Evolutionary conservation across 2,797 vertebrate genomes (phyloP).

Genomic region (Microchirus variegatus): DNA sequence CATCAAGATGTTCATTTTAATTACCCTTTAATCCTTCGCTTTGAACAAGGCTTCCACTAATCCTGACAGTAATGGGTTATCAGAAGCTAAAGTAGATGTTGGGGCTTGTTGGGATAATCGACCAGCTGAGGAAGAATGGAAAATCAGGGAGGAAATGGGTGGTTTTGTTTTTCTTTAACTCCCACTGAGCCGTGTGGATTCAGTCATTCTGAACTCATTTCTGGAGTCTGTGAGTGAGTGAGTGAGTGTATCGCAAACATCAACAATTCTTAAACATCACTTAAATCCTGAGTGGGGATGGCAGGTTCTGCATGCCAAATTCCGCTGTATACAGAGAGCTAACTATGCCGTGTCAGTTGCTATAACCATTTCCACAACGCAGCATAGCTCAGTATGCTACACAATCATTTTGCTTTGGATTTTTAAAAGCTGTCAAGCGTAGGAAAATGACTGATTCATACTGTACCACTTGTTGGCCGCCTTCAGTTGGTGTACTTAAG

Average conservation of each 20-base stretch:
- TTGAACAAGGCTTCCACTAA: slow-evolving; percentile 54
- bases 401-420: too few species aligned
- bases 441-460: too few species aligned
- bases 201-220: slow-evolving; percentile 9
- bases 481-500: too few species aligned
- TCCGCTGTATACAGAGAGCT: too few species aligned
- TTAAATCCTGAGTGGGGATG: slow-evolving; percentile 5
- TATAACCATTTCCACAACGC: too few species aligned
- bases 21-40: slow-evolving; percentile 54
- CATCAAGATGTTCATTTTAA: slow-evolving; percentile 65
- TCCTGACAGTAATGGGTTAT: slow-evolving; percentile 48
- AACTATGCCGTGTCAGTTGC: too few species aligned
- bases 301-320: background rate
- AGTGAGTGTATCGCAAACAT: background rate
- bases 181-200: slow-evolving; percentile 7
- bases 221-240: background rate
- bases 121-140: slow-evolving; percentile 38
- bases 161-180: slow-evolving; percentile 15
- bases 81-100: slow-evolving; percentile 38
- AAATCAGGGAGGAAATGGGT: slow-evolving; percentile 16
- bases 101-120: slow-evolving; percentile 54
- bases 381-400: too few species aligned
- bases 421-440: too few species aligned
- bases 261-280: background rate
- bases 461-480: too few species aligned